phyloP scores from a whole-genome alignment of 2,113 vertebrate genomes.

The Hemiscyllium ocellatum region DNA sequence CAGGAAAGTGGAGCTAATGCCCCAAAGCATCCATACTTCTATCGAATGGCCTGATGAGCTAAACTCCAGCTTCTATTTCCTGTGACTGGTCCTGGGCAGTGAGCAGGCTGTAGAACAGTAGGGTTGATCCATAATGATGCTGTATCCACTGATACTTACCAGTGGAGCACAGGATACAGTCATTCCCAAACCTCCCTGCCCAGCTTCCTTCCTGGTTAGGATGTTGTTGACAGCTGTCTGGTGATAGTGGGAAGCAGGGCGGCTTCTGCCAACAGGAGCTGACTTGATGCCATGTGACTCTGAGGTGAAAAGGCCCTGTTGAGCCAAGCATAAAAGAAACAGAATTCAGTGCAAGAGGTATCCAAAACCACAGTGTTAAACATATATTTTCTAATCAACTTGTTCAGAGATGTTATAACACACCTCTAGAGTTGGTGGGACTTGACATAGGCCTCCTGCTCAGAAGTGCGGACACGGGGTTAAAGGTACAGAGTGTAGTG shows the following conservation, averaged over 20 bases:
- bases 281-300: not conserved
- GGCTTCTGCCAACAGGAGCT: not conserved
- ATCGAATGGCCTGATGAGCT: not conserved
- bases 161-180: not conserved
- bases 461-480: too few relatives aligned
- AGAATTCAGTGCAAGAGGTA: not conserved
- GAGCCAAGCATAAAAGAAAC: not conserved
- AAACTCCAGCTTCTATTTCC: too few relatives aligned
- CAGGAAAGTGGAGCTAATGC: not conserved
- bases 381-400: not conserved
- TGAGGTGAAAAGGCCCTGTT: not conserved
- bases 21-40: too few relatives aligned
- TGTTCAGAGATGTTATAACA: too few relatives aligned
- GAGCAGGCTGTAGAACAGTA: not conserved
- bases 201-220: not conserved
- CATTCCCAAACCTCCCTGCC: not conserved
- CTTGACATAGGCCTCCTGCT: too few relatives aligned
- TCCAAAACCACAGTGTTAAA: not conserved
- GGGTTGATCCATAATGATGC: not conserved
- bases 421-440: too few relatives aligned
- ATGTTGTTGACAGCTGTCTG: not conserved
- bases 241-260: not conserved
- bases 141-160: not conserved
- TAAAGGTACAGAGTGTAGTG: not conserved
- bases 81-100: not conserved